phyloP scores from a whole-genome alignment of 2,113 vertebrate species.

The Asarcornis scutulata region DNA sequence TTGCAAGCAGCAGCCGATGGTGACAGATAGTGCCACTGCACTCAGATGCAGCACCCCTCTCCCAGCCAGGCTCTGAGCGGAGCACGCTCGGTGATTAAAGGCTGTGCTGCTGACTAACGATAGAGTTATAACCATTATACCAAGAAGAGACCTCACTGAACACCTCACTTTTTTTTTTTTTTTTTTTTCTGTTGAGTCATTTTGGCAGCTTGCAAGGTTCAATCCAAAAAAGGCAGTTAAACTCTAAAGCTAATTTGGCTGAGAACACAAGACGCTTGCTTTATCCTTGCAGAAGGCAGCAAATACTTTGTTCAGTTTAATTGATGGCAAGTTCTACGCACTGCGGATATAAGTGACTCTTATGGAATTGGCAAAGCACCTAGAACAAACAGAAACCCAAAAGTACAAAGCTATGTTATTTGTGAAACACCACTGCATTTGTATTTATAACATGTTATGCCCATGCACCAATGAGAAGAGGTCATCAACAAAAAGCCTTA shows the following conservation, averaged over 20 bases:
- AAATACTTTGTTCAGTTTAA: constrained; percentile 34
- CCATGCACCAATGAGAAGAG: not conserved
- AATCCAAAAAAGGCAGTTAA: not conserved
- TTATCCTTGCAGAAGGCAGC: not conserved
- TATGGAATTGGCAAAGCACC: not conserved
- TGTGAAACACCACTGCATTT: not conserved
- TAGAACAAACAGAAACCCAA: not conserved
- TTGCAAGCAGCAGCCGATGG: not conserved
- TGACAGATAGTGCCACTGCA: not conserved
- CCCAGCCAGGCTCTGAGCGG: not conserved
- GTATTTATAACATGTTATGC: not conserved
- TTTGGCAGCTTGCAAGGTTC: not conserved
- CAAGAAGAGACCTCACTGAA: not conserved
- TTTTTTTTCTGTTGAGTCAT: not conserved
- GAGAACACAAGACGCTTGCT: not conserved
- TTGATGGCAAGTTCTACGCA: not conserved
- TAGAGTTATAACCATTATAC: not conserved
- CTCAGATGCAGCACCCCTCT: not conserved
- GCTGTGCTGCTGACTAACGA: not conserved
- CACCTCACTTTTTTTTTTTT: not conserved
- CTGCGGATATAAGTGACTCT: not conserved
- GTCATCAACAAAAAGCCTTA: not conserved
- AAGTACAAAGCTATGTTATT: not conserved
- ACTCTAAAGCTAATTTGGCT: not conserved
- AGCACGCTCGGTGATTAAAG: not conserved